Base-by-base conservation (phyloP, 2,888 invertebrate species). In the Zygothrica quintamaculata region DNA sequence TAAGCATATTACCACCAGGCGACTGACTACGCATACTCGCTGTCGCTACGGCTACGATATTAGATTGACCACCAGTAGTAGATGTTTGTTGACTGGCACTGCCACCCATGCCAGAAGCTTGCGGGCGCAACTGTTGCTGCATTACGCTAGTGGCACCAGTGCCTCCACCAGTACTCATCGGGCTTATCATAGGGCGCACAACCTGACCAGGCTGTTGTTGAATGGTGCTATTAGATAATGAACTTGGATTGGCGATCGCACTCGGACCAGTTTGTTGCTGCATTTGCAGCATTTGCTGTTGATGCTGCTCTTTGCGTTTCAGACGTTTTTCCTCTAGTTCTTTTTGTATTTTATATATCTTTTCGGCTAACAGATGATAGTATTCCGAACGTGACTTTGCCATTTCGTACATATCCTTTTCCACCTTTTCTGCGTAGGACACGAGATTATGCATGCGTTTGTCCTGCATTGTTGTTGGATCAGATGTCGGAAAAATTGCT, bases 341-440 rank as follows among this genome's bases (percentile, higher is more conserved):
- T 88, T 99, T 99, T 91, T 99, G 99, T 75, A 99, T 99, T 92
- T 99, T 99, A 91, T 99, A 99, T 75, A 99, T 99, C 91, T 99
- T 99, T 91, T 99, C 99, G 0, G 99, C 99, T 60, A 99, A 92
- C 70, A 99, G 92, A 89, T 99, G 99, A 91, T 99, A 99, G 92
- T 99, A 99, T 89, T 99, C 99, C 1, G 99, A 99, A 90, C 98
- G 93, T 52, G 97, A 98, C 89, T 98, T 98, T 0, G 99, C 99
- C 94, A 97, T 96, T 91, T 98, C 98, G 90, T 99, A 99, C 99
- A 99, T 99, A 89, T 99, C 99, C 39, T 98, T 98, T 92, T 99
- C 99, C 0, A 99, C 99, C 92, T 99, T 99, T 78, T 97, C 94
- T 52, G 99, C 99, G 91, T 99, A 99, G 1, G 97, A 96, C 15